Percentiles rank a stretch among this genome's conserved stretches.
These are phyloP conservation scores for Cantharis nigra DNA, from an alignment of 2,888 invertebrate species.

Conservation along the genomic window DNA sequence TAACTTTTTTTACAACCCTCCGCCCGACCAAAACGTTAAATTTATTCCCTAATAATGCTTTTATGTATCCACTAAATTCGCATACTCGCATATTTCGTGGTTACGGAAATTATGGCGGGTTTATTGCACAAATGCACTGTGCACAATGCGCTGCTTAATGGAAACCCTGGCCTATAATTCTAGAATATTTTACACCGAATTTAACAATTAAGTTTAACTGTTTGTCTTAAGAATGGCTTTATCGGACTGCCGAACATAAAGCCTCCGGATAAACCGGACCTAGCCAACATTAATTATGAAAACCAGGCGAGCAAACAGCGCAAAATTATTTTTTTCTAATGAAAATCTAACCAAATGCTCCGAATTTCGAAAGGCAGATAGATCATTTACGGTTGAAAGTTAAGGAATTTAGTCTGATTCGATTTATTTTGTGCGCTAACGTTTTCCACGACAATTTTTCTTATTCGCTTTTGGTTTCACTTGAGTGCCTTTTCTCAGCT, in stretches of 20 bases:
- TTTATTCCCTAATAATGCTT: not conserved
- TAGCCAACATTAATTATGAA: not conserved
- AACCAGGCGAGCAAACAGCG: not conserved
- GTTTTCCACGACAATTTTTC: constrained; percentile 38
- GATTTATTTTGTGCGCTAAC: constrained; percentile 45
- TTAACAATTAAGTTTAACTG: not conserved
- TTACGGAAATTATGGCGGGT: constrained; percentile 24
- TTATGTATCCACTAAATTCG: constrained; percentile 12
- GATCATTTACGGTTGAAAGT: constrained; percentile 43
- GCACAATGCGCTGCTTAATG: constrained; percentile 19
- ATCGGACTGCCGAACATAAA: not conserved
- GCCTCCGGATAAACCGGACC: not conserved
- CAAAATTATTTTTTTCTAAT: not conserved
- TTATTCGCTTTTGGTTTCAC: constrained; percentile 41
- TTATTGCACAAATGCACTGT: constrained; percentile 20
- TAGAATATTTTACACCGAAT: not conserved
- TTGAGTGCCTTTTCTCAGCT: constrained; percentile 33
- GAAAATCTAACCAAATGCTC: constrained; percentile 23
- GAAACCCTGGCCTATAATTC: constrained; percentile 1
- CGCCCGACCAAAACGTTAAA: not conserved
- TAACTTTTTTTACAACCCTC: constrained; percentile 8
- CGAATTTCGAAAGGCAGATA: constrained; percentile 38
- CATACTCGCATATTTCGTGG: constrained; percentile 24
- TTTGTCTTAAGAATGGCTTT: not conserved
- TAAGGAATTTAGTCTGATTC: constrained; percentile 45